A percentile compares a stretch with the other conserved stretches of the same genome.
phyloP scores from a whole-genome alignment of 2,797 vertebrate species.

The Zalophus californianus region DNA sequence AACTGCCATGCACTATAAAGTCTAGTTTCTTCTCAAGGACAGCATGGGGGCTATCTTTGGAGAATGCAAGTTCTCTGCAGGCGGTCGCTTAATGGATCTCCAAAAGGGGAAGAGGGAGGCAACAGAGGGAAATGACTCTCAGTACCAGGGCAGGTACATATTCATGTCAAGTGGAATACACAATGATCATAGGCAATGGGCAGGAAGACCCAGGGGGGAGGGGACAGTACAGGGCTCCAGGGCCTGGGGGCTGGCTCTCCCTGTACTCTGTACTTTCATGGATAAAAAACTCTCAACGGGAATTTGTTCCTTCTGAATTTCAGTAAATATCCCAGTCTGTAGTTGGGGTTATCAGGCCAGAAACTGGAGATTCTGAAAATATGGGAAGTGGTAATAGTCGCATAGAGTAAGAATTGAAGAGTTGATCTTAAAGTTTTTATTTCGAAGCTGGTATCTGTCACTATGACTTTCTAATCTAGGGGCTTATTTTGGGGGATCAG shows the following conservation, averaged over 20 bases:
- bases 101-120: neutral
- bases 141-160: neutral
- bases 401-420: neutral
- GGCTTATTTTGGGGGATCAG: neutral
- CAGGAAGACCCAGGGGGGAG: neutral
- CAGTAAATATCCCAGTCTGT: neutral
- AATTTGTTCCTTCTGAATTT: conserved; percentile 1
- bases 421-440: neutral
- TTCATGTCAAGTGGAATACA: neutral
- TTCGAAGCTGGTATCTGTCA: neutral
- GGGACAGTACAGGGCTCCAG: neutral
- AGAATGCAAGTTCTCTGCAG: conserved; percentile 36
- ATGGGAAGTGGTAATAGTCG: neutral
- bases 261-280: neutral
- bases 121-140: neutral
- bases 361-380: neutral
- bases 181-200: neutral
- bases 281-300: neutral
- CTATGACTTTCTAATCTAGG: neutral
- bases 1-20: conserved; percentile 49
- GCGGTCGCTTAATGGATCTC: neutral
- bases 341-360: neutral
- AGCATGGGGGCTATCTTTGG: conserved; percentile 21
- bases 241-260: neutral
- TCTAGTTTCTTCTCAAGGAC: conserved; percentile 65